Base-by-base conservation (phyloP, 2,888 invertebrate genomes). In the Perdita meconis region DNA sequence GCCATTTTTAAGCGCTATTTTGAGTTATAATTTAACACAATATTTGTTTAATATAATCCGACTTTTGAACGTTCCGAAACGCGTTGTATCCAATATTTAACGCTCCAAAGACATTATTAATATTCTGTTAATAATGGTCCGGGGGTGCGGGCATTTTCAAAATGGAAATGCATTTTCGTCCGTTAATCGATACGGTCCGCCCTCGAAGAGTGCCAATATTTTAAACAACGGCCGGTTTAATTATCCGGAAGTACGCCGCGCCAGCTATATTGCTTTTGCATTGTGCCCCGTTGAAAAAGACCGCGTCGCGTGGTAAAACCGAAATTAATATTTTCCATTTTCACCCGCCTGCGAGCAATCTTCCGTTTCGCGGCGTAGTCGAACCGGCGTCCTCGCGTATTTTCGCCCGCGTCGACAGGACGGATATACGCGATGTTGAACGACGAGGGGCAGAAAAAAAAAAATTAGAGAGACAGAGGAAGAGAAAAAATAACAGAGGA, bases 301-400 rank as follows among this genome's bases (percentile, higher is more conserved):
- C 12, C 74, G 63, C 44, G 38, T 53, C 57, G 42, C 60, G 76
- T 16, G 66, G 42, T n/a, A 50, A 42, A 26, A 12, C 22, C 56
- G 57, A 73, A 77, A 77, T 74, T 67, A 74, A 68, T 77, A 60
- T 68, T 55, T 74, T 68, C 68, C 50, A 59, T 68, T 60, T 68
- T 64, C 64, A n/a, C n/a, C n/a, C n/a, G n/a, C 19, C 22, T 10
- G 22, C 34, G 44, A 16, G 59, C 59, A 61, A 71, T 71, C 47
- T 64, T 64, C 76, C 53, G 56, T 74, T 47, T 70, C 36, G 24
- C 38, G 40, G 50, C 19, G 42, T 30, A 22, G 53, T 36, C 74
- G 63, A 65, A 34, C 55, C 40, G 30, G 38, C 22, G 19, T 12
- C 30, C 34, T 53, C 56, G 38, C 34, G 60, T 53, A 70, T 53